Evolutionary conservation across 2,113 vertebrate genomes (phyloP).

Genomic region (Toxotes chatareus): DNA sequence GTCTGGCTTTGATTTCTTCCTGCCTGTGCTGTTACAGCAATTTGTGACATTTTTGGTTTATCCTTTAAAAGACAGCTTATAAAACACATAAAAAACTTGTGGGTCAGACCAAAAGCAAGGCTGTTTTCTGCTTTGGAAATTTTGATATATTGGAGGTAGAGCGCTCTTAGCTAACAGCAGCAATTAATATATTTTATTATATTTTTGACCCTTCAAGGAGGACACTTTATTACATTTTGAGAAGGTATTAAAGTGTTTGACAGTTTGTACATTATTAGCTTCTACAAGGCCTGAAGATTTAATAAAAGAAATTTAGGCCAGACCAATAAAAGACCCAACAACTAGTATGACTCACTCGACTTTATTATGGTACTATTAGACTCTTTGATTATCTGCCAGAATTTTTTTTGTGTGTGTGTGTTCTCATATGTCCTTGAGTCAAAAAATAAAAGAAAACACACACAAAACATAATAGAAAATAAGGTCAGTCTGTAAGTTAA

Average conservation of each 20-base stretch:
- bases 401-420: neutral
- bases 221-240: slow-evolving; percentile 19
- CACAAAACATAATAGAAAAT: slow-evolving; percentile 29
- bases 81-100: neutral
- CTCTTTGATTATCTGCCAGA: slow-evolving; percentile 33
- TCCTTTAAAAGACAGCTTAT: neutral
- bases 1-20: no score
- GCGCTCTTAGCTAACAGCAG: slow-evolving; percentile 3
- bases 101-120: neutral
- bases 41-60: neutral
- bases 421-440: slow-evolving; percentile 45
- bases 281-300: slow-evolving; percentile 31
- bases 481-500: slow-evolving; percentile 42
- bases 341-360: slow-evolving; percentile 26
- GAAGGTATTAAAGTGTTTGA: slow-evolving; percentile 34
- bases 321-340: slow-evolving; percentile 56
- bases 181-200: slow-evolving; percentile 39
- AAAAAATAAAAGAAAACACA: slow-evolving; percentile 17
- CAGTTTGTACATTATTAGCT: slow-evolving; percentile 32
- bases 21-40: no score
- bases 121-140: slow-evolving; percentile 18
- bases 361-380: slow-evolving; percentile 34
- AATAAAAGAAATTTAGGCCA: slow-evolving; percentile 41
- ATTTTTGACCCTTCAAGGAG: slow-evolving; percentile 20
- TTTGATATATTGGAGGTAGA: neutral